Evolutionary conservation across 1,140 invertebrate species (phyloP).

Genomic region (Anthonomus grandis): DNA sequence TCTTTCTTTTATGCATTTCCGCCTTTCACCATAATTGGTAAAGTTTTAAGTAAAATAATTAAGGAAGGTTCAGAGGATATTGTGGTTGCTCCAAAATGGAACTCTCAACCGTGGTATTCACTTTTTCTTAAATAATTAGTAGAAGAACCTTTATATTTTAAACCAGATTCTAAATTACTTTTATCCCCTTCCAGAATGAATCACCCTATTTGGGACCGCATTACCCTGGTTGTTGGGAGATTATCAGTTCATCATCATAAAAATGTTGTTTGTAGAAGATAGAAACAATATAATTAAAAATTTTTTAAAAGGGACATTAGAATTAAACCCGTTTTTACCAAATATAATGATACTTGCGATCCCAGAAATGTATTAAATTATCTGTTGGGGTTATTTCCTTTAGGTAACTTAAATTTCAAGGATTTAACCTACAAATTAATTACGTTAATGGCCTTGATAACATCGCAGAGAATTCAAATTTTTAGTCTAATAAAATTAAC

Average conservation of each 20-base stretch:
- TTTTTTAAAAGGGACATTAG: background rate
- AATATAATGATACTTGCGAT: too few relatives aligned
- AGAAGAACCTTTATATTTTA: too few relatives aligned
- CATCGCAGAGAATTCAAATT: background rate
- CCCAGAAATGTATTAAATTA: background rate
- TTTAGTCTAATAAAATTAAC: background rate
- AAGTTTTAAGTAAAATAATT: too few relatives aligned
- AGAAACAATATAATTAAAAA: background rate
- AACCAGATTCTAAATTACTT: background rate
- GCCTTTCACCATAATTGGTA: background rate
- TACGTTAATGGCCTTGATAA: background rate
- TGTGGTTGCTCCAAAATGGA: too few relatives aligned
- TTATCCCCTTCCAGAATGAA: too few relatives aligned
- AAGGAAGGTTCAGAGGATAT: background rate
- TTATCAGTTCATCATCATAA: background rate
- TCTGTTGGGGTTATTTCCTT: background rate
- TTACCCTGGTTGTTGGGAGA: too few relatives aligned
- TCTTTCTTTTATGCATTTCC: background rate
- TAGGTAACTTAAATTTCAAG: background rate
- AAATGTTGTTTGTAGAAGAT: background rate
- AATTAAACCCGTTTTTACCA: background rate
- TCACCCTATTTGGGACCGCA: background rate
- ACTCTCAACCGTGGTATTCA: too few relatives aligned
- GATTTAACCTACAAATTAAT: background rate
- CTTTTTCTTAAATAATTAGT: background rate